These are phyloP conservation scores for Desoria tigrina DNA, from an alignment of 2,888 invertebrate genomes.

Conservation along the genomic window DNA sequence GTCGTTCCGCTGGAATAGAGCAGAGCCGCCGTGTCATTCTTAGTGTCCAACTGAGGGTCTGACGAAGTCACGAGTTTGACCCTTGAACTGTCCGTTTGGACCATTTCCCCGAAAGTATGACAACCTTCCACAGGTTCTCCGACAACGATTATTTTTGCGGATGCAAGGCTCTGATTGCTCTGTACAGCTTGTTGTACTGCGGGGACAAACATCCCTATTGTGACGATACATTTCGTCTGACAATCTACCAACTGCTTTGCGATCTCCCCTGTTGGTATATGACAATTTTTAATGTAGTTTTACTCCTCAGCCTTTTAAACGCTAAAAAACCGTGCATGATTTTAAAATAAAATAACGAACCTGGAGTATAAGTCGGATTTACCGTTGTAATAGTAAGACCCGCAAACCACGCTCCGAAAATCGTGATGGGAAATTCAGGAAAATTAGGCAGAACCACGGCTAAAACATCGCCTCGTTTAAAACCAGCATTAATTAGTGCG, in stretches of 20 bases:
- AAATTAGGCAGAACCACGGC: conserved; percentile 53
- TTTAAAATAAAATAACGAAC: too few relatives aligned
- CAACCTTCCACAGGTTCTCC: conserved; percentile 37
- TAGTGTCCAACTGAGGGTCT: conserved; percentile 46
- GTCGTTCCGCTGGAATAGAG: conserved; percentile 40
- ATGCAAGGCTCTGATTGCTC: conserved; percentile 14
- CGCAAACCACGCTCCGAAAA: conserved; percentile 50
- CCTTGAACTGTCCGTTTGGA: conserved; percentile 35
- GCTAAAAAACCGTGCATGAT: too few relatives aligned
- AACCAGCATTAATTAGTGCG: conserved; percentile 43
- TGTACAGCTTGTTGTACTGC: conserved; percentile 25
- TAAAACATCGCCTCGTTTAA: conserved; percentile 47
- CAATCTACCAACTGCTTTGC: conserved; percentile 57
- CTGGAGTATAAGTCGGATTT: conserved; percentile 53
- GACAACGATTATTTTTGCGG: conserved; percentile 33
- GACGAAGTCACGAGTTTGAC: conserved; percentile 40
- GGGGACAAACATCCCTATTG: conserved; percentile 57
- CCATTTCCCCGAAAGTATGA: conserved; percentile 43
- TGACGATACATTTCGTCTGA: conserved; percentile 68
- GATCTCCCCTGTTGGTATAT: conserved; percentile 52
- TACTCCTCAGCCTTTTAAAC: too few relatives aligned
- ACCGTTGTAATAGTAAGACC: conserved; percentile 51
- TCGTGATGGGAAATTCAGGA: conserved; percentile 52
- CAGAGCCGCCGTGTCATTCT: conserved; percentile 31
- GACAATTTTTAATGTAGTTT: neutral